Evolutionary conservation across 2,797 vertebrate species (phyloP), one percentile per base, ranked within the genome.

Genomic region (Sebastes oblongus): DNA sequence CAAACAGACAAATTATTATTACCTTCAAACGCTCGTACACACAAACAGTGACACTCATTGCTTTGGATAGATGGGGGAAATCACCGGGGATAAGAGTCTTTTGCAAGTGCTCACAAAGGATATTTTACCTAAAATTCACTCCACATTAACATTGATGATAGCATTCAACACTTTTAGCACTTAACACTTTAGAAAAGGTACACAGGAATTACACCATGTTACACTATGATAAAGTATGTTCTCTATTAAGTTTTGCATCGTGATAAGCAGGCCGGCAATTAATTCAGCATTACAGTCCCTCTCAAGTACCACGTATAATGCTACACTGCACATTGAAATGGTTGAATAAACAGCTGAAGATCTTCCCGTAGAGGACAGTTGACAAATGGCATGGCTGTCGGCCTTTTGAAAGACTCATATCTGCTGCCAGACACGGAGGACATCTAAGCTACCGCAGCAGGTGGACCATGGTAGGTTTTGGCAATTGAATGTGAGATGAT

Each of bases 1-100:
- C 71, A 76, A 82, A 82, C 80, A 85, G 59, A 70, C 50, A 84
- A 66, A 83, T 77, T 50, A 78, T 80, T 82, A 78, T 62, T 67
- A 50, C 77, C 61, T 78, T 75, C 71, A 76, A 72, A 75, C 32
- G 14, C 54, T 54, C 32, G n/a, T 3, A 30, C 61, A 50, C 78
- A 65, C 59, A 34, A 30, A 36, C 22, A 50, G 42, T 52, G 73
- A 42, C 66, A 81, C 10, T 71, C 27, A 61, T 77, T 8, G 32
- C 16, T 22, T 14, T n/a, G 16, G 56, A 72, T 22, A 36, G 55
- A 56, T 14, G 13, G 1, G 58, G 39, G 39, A 61, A 59, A 65
- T 73, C 13, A 29, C n/a, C 12, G 12, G 50, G 24, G 20, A 68
- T 8, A 4, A 52, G 16, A 18, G 20, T 4, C 3, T 52, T 80